Percentiles rank a stretch among this genome's conserved stretches.
Evolutionary conservation across 1,140 invertebrate genomes (phyloP).

Genomic region (Drosophila simulans): DNA sequence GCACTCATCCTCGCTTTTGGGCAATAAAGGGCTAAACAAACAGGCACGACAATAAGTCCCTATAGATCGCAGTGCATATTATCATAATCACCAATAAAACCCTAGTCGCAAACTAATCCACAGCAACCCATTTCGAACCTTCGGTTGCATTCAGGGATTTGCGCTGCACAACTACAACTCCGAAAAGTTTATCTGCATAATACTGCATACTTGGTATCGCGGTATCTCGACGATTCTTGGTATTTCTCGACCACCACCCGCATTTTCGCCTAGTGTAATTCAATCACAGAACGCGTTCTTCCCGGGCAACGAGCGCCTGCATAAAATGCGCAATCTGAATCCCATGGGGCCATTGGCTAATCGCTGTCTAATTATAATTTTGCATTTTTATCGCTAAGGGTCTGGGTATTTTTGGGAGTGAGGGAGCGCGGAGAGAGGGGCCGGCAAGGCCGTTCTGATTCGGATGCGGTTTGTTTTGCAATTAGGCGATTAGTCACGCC

Average conservation of each 20-base stretch:
- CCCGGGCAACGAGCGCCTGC: conserved; percentile 38
- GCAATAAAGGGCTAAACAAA: conserved; percentile 57
- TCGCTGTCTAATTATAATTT: conserved; percentile 75
- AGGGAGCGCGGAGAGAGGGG: conserved; percentile 1
- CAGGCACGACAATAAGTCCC: conserved; percentile 52
- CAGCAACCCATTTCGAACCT: conserved; percentile 14
- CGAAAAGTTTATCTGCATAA: conserved; percentile 43
- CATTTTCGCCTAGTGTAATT: conserved; percentile 65
- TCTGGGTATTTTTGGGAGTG: neutral
- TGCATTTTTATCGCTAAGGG: conserved; percentile 65
- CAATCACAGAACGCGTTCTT: conserved; percentile 38
- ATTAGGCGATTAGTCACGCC: conserved; percentile 77
- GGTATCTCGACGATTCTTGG: conserved; percentile 21
- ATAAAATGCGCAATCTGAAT: conserved; percentile 75
- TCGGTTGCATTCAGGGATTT: conserved; percentile 27
- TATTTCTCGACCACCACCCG: conserved; percentile 45
- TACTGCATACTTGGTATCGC: conserved; percentile 21
- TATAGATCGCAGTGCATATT: conserved; percentile 56
- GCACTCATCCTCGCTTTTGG: conserved; percentile 22
- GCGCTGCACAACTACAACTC: conserved; percentile 14
- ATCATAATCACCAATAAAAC: conserved; percentile 80
- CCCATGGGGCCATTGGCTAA: conserved; percentile 55
- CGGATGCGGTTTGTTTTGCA: conserved; percentile 57
- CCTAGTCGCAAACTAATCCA: conserved; percentile 41
- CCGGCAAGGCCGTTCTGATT: conserved; percentile 38